A percentile compares a stretch with the other conserved stretches of the same genome.
phyloP scores from a whole-genome alignment of 2,888 invertebrate species.

The Gymnosoma rotundatum region DNA sequence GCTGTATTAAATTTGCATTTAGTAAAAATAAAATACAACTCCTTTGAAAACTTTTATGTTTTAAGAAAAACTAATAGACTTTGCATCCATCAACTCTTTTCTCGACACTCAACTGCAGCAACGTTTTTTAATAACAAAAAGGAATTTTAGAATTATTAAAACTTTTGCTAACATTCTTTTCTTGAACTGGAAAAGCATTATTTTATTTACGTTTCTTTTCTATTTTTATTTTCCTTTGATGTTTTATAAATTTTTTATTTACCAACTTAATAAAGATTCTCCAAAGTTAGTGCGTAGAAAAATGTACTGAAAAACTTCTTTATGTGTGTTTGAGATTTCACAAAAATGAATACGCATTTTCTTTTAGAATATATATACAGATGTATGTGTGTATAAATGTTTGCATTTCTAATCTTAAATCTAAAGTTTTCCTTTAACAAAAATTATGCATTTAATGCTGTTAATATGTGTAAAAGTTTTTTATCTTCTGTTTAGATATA shows the following conservation, averaged over 20 bases:
- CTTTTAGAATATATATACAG: neutral
- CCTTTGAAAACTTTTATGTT: slow-evolving; percentile 12
- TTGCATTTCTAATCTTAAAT: slow-evolving; percentile 19
- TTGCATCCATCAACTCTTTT: slow-evolving; percentile 39
- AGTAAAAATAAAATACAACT: slow-evolving; percentile 16
- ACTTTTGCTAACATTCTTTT: slow-evolving; percentile 25
- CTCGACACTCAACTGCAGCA: slow-evolving; percentile 13
- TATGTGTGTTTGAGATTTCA: neutral
- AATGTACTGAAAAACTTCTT: neutral
- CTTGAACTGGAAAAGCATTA: slow-evolving; percentile 6
- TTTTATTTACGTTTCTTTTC: neutral
- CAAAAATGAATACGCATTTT: slow-evolving; percentile 30
- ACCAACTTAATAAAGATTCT: slow-evolving; percentile 25
- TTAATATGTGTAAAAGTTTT: too few relatives aligned
- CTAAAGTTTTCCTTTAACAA: slow-evolving; percentile 1
- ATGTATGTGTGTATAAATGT: neutral
- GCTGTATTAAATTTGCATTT: slow-evolving; percentile 10
- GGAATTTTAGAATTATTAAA: slow-evolving; percentile 33
- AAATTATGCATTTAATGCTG: neutral
- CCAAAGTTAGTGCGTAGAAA: neutral
- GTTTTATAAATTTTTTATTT: slow-evolving; percentile 59
- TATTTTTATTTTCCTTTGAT: slow-evolving; percentile 39
- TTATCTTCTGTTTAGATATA: too few relatives aligned
- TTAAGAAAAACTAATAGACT: slow-evolving; percentile 26
- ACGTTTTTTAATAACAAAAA: slow-evolving; percentile 13